Conservation (phyloP, 2,113 vertebrate genomes). For the Rhabdomys dilectus region DNA sequence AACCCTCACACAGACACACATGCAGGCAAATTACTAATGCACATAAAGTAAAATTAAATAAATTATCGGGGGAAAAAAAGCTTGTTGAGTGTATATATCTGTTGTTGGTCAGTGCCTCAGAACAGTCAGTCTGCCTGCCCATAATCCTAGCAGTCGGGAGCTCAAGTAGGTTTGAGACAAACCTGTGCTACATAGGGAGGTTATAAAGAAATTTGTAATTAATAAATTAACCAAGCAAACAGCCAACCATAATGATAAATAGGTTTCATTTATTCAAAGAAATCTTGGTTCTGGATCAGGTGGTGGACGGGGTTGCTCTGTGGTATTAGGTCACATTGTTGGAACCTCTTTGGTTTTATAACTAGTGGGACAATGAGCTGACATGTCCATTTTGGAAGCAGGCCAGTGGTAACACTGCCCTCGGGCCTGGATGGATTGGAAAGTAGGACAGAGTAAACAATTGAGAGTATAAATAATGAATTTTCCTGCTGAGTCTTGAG, state of each 20-base stretch:
- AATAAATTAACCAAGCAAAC: background rate
- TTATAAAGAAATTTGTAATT: background rate
- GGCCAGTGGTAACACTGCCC: conserved; percentile 67
- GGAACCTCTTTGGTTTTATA: conserved; percentile 67
- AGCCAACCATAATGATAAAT: conserved; percentile 58
- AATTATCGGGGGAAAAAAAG: background rate
- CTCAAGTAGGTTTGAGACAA: background rate
- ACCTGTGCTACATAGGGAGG: background rate
- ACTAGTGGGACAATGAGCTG: conserved; percentile 62
- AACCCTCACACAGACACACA: background rate
- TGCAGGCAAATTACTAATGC: background rate
- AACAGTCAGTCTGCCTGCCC: background rate
- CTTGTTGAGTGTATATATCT: conserved; percentile 47
- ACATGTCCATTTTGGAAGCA: conserved; percentile 71
- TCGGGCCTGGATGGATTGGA: conserved; percentile 63
- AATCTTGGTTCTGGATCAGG: conserved; percentile 52
- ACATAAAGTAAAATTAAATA: background rate
- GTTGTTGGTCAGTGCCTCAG: conserved; percentile 78
- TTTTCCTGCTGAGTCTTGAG: conserved; percentile 68
- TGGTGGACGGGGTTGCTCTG: background rate
- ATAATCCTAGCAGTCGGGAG: background rate
- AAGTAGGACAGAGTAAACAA: conserved; percentile 76
- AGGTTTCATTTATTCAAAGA: conserved; percentile 36
- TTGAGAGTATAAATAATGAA: conserved; percentile 73
- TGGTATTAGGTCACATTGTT: conserved; percentile 55